Evolutionary conservation across 1,140 invertebrate species (phyloP).

Genomic region (Galendromus occidentalis): DNA sequence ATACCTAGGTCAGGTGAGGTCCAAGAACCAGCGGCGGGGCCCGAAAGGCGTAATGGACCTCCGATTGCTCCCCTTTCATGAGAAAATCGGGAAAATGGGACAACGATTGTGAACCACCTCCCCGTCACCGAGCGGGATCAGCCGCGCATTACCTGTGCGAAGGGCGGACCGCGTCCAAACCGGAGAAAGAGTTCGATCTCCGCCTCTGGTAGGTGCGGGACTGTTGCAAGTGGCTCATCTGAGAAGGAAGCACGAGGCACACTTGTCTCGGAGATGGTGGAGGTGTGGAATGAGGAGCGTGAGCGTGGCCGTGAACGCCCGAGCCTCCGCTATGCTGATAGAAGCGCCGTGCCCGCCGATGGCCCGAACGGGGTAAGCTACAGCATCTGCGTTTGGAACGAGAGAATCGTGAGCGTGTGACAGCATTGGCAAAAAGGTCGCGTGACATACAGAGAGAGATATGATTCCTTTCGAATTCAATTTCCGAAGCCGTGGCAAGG

Average conservation of each 20-base stretch:
- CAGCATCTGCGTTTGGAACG: neutral
- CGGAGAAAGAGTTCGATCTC: conserved; percentile 4
- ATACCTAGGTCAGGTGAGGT: too few relatives aligned
- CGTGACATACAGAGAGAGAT: neutral
- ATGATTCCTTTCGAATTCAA: too few relatives aligned
- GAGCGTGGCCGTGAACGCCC: neutral
- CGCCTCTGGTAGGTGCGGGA: neutral
- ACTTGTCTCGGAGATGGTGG: neutral
- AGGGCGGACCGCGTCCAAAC: neutral
- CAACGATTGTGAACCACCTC: too few relatives aligned
- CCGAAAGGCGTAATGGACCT: too few relatives aligned
- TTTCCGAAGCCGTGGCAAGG: too few relatives aligned
- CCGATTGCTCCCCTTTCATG: too few relatives aligned
- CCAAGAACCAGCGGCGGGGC: too few relatives aligned
- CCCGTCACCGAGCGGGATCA: too few relatives aligned
- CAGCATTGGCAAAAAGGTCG: neutral
- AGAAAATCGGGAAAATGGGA: too few relatives aligned
- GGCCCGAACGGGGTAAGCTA: conserved; percentile 10
- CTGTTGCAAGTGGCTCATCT: neutral
- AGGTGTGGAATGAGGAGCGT: neutral
- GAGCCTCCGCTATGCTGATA: neutral
- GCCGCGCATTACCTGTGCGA: neutral
- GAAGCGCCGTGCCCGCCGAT: conserved; percentile 8
- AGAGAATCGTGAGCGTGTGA: neutral
- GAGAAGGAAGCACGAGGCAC: conserved; percentile 3